phyloP scores from a whole-genome alignment of 2,888 invertebrate species.

The Nephrotoma guestfalica region DNA sequence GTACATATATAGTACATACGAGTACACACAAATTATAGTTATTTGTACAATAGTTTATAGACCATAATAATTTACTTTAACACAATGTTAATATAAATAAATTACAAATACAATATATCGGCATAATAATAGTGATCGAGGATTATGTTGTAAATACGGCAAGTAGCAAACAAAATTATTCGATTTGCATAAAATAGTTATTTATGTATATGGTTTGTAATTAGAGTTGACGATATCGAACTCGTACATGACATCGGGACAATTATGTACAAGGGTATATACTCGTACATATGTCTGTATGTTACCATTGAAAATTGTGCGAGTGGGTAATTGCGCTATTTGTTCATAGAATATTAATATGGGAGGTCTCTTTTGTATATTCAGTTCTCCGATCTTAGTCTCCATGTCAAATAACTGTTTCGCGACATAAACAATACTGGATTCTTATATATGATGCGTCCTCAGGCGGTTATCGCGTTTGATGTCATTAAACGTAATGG shows the following conservation, averaged over 20 bases:
- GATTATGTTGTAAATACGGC: neutral
- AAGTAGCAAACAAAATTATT: neutral
- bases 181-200: neutral
- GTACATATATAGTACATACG: neutral
- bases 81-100: neutral
- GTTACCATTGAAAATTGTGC: neutral
- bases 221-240: neutral
- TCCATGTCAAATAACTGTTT: neutral
- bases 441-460: neutral
- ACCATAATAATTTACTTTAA: neutral
- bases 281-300: no score
- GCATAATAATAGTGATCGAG: neutral
- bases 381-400: neutral
- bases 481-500: neutral
- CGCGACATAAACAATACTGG: neutral
- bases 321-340: neutral
- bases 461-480: neutral
- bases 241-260: no score
- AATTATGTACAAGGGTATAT: no score
- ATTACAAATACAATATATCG: neutral
- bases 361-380: neutral
- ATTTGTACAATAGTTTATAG: neutral
- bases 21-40: neutral
- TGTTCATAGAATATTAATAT: neutral
- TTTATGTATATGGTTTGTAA: neutral